Conservation (phyloP, 2,113 vertebrate species). For the Thymallus thymallus region DNA sequence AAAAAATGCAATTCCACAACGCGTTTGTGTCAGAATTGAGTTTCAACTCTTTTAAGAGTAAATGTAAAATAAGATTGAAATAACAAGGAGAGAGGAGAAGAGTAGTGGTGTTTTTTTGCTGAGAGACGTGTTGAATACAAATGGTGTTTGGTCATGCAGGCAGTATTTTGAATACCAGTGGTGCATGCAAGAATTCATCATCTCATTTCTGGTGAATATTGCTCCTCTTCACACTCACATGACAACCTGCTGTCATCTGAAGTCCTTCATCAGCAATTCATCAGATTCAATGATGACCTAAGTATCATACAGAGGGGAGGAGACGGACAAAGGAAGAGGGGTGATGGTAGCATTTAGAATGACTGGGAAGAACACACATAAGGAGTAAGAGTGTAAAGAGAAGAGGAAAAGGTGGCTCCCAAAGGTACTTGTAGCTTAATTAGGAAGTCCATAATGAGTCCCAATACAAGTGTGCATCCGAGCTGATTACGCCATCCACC, state of each 20-base stretch:
- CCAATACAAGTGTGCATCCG: background rate
- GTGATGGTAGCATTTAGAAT: background rate
- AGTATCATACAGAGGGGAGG: background rate
- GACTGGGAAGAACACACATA: background rate
- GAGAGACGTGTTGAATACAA: background rate
- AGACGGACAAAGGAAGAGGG: background rate
- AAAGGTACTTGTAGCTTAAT: background rate
- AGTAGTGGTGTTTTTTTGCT: background rate
- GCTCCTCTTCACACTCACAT: background rate
- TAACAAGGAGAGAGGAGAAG: background rate
- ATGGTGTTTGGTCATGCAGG: background rate
- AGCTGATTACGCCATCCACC: background rate
- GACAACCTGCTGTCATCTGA: background rate
- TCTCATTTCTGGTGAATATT: background rate
- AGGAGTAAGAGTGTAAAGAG: background rate
- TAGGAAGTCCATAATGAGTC: background rate
- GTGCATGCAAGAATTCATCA: background rate
- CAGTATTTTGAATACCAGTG: background rate
- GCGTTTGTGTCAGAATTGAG: background rate
- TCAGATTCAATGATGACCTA: background rate
- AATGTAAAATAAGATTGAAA: background rate
- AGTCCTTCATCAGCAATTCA: background rate
- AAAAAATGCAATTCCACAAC: background rate
- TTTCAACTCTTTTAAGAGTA: background rate
- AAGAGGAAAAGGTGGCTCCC: background rate